phyloP scores from a whole-genome alignment of 2,888 invertebrate species.

The Serrognathus titanus region DNA sequence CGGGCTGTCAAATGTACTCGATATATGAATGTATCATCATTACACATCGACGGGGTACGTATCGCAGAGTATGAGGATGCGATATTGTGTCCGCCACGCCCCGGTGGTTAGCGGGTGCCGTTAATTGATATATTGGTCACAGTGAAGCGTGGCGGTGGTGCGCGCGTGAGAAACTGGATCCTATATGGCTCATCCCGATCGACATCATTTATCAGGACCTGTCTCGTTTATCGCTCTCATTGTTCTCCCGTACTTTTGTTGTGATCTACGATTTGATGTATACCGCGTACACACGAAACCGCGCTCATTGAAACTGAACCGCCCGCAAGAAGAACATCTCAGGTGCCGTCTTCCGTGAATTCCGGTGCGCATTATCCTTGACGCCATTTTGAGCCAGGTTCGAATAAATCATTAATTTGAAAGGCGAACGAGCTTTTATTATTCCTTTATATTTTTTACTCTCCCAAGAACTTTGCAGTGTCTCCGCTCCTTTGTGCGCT shows the following conservation, averaged over 20 bases:
- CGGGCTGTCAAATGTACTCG: conserved; percentile 23
- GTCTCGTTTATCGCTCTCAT: conserved; percentile 1
- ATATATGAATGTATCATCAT: conserved; percentile 23
- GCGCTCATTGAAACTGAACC: background rate
- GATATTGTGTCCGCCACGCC: conserved; percentile 37
- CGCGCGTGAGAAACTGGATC: conserved; percentile 2
- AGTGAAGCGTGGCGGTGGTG: conserved; percentile 19
- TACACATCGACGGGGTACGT: conserved; percentile 19
- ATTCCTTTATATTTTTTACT: conserved; percentile 22
- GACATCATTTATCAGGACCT: conserved; percentile 2
- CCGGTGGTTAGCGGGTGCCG: conserved; percentile 43
- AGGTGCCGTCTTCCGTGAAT: conserved; percentile 13
- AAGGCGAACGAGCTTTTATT: conserved; percentile 32
- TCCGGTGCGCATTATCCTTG: conserved; percentile 19
- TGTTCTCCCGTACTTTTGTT: background rate
- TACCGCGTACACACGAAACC: background rate
- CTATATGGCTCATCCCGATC: conserved; percentile 1
- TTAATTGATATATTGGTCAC: conserved; percentile 48
- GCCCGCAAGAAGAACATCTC: conserved; percentile 5
- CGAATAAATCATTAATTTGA: conserved; percentile 42
- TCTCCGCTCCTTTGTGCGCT: conserved; percentile 27
- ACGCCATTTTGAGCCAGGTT: conserved; percentile 32
- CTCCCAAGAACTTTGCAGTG: conserved; percentile 28
- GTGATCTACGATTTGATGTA: background rate
- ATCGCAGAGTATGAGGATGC: background rate